Evolutionary conservation across 1,140 invertebrate species (phyloP).

Genomic region (Brachionus calyciflorus): DNA sequence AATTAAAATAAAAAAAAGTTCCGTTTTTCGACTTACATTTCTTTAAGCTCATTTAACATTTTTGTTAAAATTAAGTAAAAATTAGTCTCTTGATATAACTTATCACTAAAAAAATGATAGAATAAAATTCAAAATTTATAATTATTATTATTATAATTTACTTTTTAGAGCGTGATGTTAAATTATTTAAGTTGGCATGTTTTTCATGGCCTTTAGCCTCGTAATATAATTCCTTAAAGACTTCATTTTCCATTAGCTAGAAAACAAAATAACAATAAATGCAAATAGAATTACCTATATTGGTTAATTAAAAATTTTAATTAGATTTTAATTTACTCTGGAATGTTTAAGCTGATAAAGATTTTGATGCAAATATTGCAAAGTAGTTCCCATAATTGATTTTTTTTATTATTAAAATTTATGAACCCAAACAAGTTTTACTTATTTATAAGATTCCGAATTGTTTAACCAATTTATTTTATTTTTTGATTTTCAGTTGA

Average conservation of each 20-base stretch:
- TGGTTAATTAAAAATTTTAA: neutral
- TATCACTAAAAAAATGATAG: slow-evolving; percentile 20
- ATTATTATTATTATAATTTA: neutral
- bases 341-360: slow-evolving; percentile 38
- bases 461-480: slow-evolving; percentile 4
- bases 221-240: slow-evolving; percentile 30
- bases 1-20: neutral
- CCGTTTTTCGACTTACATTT: neutral
- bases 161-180: slow-evolving; percentile 29
- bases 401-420: too few relatives aligned
- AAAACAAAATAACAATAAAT: neutral
- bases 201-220: slow-evolving; percentile 36
- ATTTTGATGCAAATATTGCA: slow-evolving; percentile 46
- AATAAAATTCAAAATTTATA: neutral
- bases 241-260: slow-evolving; percentile 15
- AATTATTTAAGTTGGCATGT: slow-evolving; percentile 13
- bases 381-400: slow-evolving; percentile 25
- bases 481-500: neutral
- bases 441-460: neutral
- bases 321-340: neutral
- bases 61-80: slow-evolving; percentile 33
- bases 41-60: slow-evolving; percentile 42
- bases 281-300: too few relatives aligned
- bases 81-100: slow-evolving; percentile 31
- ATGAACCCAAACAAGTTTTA: neutral